phyloP scores from a whole-genome alignment of 1,140 invertebrate genomes.

The Apis florea region DNA sequence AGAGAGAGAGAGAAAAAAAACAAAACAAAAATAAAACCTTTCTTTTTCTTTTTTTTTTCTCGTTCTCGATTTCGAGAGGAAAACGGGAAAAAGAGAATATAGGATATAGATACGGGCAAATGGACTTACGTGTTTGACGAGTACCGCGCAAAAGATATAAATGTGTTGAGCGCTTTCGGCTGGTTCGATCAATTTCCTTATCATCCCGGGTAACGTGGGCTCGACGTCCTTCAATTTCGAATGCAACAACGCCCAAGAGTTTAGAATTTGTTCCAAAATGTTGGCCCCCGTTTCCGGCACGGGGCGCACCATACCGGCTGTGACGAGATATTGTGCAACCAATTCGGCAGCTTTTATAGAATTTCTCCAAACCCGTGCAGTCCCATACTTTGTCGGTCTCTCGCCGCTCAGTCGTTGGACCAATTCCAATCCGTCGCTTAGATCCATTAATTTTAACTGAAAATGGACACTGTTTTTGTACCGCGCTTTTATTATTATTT shows the following conservation, averaged over 20 bases:
- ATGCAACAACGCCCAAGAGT: conserved; percentile 77
- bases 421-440: conserved; percentile 77
- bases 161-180: conserved; percentile 82
- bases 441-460: conserved; percentile 80
- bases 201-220: conserved; percentile 77
- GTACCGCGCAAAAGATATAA: conserved; percentile 81
- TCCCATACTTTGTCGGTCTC: conserved; percentile 78
- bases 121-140: conserved; percentile 81
- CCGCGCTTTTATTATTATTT: no score
- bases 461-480: conserved; percentile 39
- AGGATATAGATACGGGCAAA: no score
- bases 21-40: no score
- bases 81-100: no score
- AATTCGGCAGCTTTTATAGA: conserved; percentile 80
- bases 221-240: conserved; percentile 76
- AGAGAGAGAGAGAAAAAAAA: conserved; percentile 44
- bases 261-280: conserved; percentile 79
- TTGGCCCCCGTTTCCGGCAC: conserved; percentile 79
- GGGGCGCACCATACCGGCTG: conserved; percentile 80
- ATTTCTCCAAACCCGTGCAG: conserved; percentile 79
- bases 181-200: conserved; percentile 81
- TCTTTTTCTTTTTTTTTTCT: no score
- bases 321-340: conserved; percentile 79
- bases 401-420: conserved; percentile 79
- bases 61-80: no score